Base-by-base conservation (phyloP, 2,113 vertebrate species). In the Cathartes aura region DNA sequence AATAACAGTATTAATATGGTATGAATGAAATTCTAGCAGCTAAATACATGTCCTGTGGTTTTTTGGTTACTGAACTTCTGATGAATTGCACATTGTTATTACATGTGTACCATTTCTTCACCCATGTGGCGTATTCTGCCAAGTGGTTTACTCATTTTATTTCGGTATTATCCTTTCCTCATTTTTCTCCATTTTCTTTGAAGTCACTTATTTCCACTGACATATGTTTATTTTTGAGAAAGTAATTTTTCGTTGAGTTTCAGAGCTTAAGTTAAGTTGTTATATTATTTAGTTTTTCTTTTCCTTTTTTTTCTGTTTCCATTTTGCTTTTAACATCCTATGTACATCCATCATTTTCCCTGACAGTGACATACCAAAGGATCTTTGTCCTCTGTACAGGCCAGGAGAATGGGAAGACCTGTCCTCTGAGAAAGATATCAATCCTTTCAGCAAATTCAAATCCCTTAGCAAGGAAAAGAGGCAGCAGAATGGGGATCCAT, bases 341-440 rank as follows among this genome's bases (percentile, higher is more conserved):
- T 97, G 93, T 98, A 97, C 98, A 97, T 96, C 97, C 98, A 89
- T 98, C 99, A 97, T 98, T 98, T 98, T 96, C 98, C 97, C 95
- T 97, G 82, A 98, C 99, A 99, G 99, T 98, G 99, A 99, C 97
- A 99, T 99, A 99, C 99, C 99, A 98, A 99, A 99, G 99, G 99
- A 99, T 99, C 99, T 99, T 98, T 99, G 99, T 99, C 99, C 99
- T 98, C 99, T 99, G 98, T 99, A 99, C 99, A 99, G 99, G 99
- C 99, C 99, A 62, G 99, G 99, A 93, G 99, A 99, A 97, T 99
- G 99, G 99, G 99, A 99, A 97, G 99, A 99, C 96, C 98, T 99
- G 42, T 99, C 99, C 7, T 99, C 99, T 29, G 99, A 99, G 94
- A 99, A 97, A 42, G 99, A 99, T 84, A 98, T 99, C 73, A 99